A percentile compares a stretch with the other conserved stretches of the same genome.
Conservation (phyloP, 2,113 vertebrate species). For the Colossoma macropomum region DNA sequence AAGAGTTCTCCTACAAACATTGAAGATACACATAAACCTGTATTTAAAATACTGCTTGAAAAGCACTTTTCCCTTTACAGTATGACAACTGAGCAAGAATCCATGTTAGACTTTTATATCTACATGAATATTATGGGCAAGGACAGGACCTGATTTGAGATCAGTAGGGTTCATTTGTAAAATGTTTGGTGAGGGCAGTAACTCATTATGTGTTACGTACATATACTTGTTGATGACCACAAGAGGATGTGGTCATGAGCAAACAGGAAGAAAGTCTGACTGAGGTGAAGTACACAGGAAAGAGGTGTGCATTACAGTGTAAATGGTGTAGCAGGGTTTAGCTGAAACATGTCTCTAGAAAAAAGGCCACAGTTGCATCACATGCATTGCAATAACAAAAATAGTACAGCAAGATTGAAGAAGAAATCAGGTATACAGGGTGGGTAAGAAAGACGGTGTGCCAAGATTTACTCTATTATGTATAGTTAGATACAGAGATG, state of each 20-base stretch:
- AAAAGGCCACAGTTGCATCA: not conserved
- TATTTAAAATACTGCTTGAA: not conserved
- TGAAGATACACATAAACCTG: slow-evolving; percentile 12
- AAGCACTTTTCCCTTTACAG: not conserved
- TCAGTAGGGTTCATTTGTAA: not conserved
- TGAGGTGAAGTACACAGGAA: slow-evolving; percentile 6
- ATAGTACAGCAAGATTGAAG: not conserved
- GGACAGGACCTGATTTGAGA: not conserved
- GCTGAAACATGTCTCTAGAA: no score
- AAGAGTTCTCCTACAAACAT: slow-evolving; percentile 83
- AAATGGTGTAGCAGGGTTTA: not conserved
- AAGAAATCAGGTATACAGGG: not conserved
- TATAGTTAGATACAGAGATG: no score
- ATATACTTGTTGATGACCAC: not conserved
- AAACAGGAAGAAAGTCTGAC: not conserved
- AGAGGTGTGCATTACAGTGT: not conserved
- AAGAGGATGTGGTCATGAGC: slow-evolving; percentile 1
- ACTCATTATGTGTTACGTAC: not conserved
- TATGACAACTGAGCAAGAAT: not conserved
- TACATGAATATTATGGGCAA: not conserved
- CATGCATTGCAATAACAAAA: no score
- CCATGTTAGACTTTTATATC: not conserved
- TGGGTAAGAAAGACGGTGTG: not conserved
- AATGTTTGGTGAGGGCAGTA: not conserved
- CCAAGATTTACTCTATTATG: no score